Percentiles rank a stretch among this genome's conserved stretches.
phyloP scores from a whole-genome alignment of 2,797 vertebrate genomes.

The Enoplosus armatus region DNA sequence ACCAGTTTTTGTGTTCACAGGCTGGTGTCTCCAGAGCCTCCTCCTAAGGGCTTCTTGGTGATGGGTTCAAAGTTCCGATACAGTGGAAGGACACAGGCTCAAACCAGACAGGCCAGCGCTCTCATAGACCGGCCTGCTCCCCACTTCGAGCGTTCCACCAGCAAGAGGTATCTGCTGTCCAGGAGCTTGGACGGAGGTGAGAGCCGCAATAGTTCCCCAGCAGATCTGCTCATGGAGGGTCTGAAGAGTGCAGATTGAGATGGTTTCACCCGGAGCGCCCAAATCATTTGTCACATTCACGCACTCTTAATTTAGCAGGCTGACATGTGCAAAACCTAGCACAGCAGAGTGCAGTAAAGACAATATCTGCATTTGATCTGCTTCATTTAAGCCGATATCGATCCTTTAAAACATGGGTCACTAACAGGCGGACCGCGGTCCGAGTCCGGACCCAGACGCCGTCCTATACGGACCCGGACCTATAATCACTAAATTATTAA shows the following conservation, averaged over 20 bases:
- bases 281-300: neutral
- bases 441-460: too few species aligned
- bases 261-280: neutral
- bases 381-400: neutral
- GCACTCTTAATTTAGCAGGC: neutral
- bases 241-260: neutral
- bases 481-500: too few species aligned
- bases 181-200: conserved; percentile 97
- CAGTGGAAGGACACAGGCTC: conserved; percentile 96
- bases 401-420: too few species aligned
- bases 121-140: conserved; percentile 96
- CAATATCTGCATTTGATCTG: neutral
- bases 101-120: conserved; percentile 96
- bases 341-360: neutral
- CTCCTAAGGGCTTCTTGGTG: conserved; percentile 97
- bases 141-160: conserved; percentile 95
- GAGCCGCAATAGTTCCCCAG: conserved; percentile 40
- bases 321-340: neutral
- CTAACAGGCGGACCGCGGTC: too few species aligned
- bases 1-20: conserved; percentile 71
- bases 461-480: too few species aligned
- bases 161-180: conserved; percentile 97
- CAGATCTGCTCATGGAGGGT: neutral
- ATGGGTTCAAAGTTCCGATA: conserved; percentile 99
- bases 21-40: conserved; percentile 96